phyloP scores from a whole-genome alignment of 2,888 invertebrate genomes.

The Incurvaria masculella region DNA sequence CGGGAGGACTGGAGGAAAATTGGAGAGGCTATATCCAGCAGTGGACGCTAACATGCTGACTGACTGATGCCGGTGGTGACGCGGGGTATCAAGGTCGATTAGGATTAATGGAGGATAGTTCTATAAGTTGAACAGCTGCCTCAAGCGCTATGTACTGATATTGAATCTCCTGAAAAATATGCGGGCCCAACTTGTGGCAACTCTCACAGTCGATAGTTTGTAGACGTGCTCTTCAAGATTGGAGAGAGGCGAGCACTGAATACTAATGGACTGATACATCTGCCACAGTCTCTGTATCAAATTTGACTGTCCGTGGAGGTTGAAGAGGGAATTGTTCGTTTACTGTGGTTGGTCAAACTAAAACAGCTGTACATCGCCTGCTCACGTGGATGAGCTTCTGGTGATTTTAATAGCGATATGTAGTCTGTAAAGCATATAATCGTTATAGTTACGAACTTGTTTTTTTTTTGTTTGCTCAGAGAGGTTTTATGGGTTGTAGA shows the following conservation, averaged over 20 bases:
- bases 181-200: constrained; percentile 5
- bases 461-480: too few relatives aligned
- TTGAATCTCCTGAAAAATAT: not conserved
- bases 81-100: constrained; percentile 12
- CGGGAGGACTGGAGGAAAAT: too few relatives aligned
- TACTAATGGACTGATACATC: constrained; percentile 11
- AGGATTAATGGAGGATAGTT: not conserved
- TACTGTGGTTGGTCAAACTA: too few relatives aligned
- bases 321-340: too few relatives aligned
- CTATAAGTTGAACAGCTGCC: not conserved
- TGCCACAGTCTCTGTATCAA: constrained; percentile 10
- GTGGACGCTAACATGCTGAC: constrained; percentile 14
- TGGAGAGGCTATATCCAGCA: too few relatives aligned
- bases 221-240: constrained; percentile 14
- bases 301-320: constrained; percentile 8
- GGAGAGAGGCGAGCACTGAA: constrained; percentile 12
- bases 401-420: too few relatives aligned
- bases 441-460: too few relatives aligned
- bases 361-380: too few relatives aligned
- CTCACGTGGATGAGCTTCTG: too few relatives aligned
- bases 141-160: not conserved
- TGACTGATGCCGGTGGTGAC: constrained; percentile 15
- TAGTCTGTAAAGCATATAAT: too few relatives aligned
- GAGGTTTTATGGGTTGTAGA: too few relatives aligned
- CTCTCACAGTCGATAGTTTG: constrained; percentile 12